Conservation (phyloP, 2,888 invertebrate species). For the Anarsia innoxiella region DNA sequence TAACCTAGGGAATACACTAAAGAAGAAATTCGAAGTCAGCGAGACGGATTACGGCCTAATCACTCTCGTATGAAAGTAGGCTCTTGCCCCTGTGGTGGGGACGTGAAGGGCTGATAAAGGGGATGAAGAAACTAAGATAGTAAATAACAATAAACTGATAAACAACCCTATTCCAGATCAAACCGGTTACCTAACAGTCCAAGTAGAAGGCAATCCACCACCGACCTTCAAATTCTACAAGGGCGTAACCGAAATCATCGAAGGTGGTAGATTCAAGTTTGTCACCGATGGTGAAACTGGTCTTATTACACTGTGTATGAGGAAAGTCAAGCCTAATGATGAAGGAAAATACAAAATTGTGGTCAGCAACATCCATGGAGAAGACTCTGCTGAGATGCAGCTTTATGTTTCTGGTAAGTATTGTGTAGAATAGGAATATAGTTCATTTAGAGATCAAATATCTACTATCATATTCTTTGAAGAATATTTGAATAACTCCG, state of each 20-base stretch:
- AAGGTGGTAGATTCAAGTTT: conserved; percentile 96
- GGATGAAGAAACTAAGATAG: too few relatives aligned
- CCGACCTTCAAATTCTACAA: conserved; percentile 97
- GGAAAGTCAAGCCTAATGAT: conserved; percentile 97
- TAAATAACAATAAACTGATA: too few relatives aligned
- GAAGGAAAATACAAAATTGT: conserved; percentile 96
- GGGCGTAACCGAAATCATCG: conserved; percentile 93
- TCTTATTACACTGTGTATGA: conserved; percentile 94
- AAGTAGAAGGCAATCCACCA: conserved; percentile 95
- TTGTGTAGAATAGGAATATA: too few relatives aligned
- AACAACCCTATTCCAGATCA: conserved; percentile 87
- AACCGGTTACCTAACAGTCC: conserved; percentile 93
- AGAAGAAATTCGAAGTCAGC: too few relatives aligned
- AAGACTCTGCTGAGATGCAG: conserved; percentile 96
- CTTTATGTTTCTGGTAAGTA: conserved; percentile 94
- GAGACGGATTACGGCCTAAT: too few relatives aligned
- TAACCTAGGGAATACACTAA: too few relatives aligned
- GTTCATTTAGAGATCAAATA: too few relatives aligned
- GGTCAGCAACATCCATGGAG: conserved; percentile 94
- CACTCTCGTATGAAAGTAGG: too few relatives aligned
- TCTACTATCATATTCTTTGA: too few relatives aligned
- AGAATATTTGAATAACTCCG: too few relatives aligned
- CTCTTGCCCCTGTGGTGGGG: too few relatives aligned
- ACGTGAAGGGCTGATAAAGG: too few relatives aligned
- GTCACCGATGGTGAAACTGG: conserved; percentile 95